Evolutionary conservation across 1,140 invertebrate genomes (phyloP).

Genomic region (Pollicipes pollicipes): DNA sequence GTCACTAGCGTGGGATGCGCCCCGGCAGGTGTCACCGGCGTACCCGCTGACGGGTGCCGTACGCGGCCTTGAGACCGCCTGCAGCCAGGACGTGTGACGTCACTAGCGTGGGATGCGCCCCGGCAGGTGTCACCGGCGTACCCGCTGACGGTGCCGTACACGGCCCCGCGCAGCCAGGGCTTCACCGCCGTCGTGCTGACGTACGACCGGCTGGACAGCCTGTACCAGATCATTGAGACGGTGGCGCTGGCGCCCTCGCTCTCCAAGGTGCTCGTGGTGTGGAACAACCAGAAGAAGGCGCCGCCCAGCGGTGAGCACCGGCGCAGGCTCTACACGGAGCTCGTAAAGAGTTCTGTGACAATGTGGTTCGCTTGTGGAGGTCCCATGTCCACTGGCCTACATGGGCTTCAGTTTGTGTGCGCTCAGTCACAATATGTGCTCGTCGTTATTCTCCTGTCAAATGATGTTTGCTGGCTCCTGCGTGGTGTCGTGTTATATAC

Average conservation of each 20-base stretch:
- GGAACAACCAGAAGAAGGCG: slow-evolving; percentile 78
- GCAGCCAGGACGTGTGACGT: too few species aligned
- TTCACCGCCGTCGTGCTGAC: slow-evolving; percentile 84
- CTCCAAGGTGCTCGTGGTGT: slow-evolving; percentile 69
- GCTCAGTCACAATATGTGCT: not conserved
- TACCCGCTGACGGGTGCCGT: slow-evolving; percentile 69
- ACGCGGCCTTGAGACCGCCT: slow-evolving; percentile 62
- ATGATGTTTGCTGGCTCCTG: not conserved
- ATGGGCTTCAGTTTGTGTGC: not conserved
- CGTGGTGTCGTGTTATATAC: too few species aligned
- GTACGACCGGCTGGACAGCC: slow-evolving; percentile 71
- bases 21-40: slow-evolving; percentile 8
- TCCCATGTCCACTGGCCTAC: too few species aligned
- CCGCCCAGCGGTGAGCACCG: slow-evolving; percentile 40
- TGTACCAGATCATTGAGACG: slow-evolving; percentile 67
- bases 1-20: not conserved
- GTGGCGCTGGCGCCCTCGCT: slow-evolving; percentile 63
- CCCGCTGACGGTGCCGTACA: slow-evolving; percentile 64
- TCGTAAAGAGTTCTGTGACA: too few species aligned
- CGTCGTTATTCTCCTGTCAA: not conserved
- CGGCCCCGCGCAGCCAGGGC: slow-evolving; percentile 61
- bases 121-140: slow-evolving; percentile 27
- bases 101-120: too few species aligned
- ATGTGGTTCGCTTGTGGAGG: too few species aligned
- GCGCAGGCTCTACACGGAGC: too few species aligned